These are phyloP conservation scores for Dynastes grantii DNA, from an alignment of 2,888 invertebrate genomes.

Conservation along the genomic window DNA sequence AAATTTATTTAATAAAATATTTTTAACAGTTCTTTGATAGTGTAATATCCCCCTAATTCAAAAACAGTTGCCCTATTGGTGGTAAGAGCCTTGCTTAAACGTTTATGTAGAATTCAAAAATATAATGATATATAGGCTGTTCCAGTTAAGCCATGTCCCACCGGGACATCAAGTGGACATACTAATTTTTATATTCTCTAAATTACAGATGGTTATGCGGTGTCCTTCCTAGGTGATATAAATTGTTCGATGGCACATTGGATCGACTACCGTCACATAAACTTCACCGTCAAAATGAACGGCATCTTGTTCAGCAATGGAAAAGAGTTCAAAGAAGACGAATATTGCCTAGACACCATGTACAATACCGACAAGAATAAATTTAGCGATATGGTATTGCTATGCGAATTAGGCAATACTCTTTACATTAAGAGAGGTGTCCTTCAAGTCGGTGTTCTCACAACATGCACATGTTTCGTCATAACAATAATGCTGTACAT, in stretches of 20 bases:
- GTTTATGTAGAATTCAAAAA: too few species aligned
- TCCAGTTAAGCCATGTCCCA: too few species aligned
- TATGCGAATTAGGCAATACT: slow-evolving; percentile 7
- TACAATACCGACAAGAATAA: slow-evolving; percentile 18
- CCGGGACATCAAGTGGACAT: too few species aligned
- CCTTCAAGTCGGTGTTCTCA: neutral
- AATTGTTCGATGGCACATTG: slow-evolving; percentile 30
- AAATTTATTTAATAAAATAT: too few species aligned
- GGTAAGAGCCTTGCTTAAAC: too few species aligned
- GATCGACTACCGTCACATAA: slow-evolving; percentile 4
- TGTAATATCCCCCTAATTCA: too few species aligned
- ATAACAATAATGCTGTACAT: slow-evolving; percentile 9
- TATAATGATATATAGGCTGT: too few species aligned
- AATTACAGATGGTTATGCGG: slow-evolving; percentile 34
- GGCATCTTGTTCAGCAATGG: slow-evolving; percentile 9
- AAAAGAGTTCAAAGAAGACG: neutral
- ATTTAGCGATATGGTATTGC: slow-evolving; percentile 1
- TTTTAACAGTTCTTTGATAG: too few species aligned
- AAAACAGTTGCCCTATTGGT: too few species aligned
- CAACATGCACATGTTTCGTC: slow-evolving; percentile 21
- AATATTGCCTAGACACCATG: slow-evolving; percentile 35
- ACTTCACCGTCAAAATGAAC: slow-evolving; percentile 18
- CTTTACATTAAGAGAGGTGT: slow-evolving; percentile 5
- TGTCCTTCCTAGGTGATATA: slow-evolving; percentile 6
- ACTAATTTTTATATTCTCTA: neutral